A percentile compares a stretch with the other conserved stretches of the same genome.
Conservation (phyloP, 2,113 vertebrate species). For the Cephalopterus ornatus region DNA sequence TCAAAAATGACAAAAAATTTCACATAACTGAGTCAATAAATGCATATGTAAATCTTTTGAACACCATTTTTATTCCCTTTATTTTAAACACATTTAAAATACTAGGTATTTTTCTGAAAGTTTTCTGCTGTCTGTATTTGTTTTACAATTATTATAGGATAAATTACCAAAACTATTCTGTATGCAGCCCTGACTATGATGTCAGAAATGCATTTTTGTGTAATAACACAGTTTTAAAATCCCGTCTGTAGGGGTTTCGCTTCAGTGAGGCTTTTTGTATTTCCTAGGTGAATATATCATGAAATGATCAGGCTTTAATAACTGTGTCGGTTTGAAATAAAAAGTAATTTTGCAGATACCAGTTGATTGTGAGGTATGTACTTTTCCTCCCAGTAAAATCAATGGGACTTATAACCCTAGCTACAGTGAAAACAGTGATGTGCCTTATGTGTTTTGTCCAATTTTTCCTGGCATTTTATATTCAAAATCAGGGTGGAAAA, state of each 20-base stretch:
- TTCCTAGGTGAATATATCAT: neutral
- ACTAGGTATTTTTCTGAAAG: neutral
- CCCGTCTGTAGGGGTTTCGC: neutral
- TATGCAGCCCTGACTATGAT: neutral
- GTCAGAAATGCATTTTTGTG: neutral
- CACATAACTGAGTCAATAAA: neutral
- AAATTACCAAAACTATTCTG: neutral
- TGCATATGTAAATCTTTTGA: neutral
- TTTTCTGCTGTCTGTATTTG: neutral
- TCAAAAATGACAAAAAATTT: neutral
- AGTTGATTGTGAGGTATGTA: neutral
- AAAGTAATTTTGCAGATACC: neutral
- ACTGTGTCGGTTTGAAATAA: neutral
- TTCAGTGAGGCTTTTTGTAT: neutral
- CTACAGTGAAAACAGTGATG: neutral
- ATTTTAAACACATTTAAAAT: neutral
- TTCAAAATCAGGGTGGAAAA: neutral
- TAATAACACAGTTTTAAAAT: neutral
- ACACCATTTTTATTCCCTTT: neutral
- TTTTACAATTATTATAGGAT: neutral
- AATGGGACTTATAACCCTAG: neutral
- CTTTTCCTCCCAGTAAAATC: neutral
- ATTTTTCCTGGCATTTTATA: conserved; percentile 7
- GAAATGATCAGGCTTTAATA: neutral
- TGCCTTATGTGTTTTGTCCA: neutral